Conservation (phyloP, 2,113 vertebrate genomes). For the Taurulus bubalis region DNA sequence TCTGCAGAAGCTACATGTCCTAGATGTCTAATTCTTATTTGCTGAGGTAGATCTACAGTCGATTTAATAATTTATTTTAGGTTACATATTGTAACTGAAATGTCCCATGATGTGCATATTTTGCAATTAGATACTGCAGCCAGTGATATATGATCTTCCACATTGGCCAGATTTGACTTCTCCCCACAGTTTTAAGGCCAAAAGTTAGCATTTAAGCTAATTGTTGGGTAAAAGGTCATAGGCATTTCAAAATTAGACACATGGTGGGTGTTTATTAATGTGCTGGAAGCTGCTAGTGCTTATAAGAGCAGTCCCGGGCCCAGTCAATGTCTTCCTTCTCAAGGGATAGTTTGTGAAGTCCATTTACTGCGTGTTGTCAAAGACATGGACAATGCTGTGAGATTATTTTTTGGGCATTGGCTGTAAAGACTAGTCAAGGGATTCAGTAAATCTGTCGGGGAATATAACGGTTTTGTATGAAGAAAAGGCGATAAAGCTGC, state of each 20-base stretch:
- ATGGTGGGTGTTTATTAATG: slow-evolving; percentile 67
- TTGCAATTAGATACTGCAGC: slow-evolving; percentile 2
- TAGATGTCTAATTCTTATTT: neutral
- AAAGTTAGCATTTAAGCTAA: slow-evolving; percentile 71
- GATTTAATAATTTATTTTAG: neutral
- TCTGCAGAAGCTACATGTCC: no score
- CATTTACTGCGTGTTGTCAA: slow-evolving; percentile 57
- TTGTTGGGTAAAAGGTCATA: slow-evolving; percentile 76
- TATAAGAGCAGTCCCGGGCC: slow-evolving; percentile 46
- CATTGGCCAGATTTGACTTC: slow-evolving; percentile 44
- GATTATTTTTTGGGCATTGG: slow-evolving; percentile 41
- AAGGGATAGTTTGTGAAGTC: slow-evolving; percentile 59
- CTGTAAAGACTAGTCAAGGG: slow-evolving; percentile 49
- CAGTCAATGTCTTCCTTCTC: slow-evolving; percentile 42
- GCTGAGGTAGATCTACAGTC: neutral
- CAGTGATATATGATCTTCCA: slow-evolving; percentile 21
- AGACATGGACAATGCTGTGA: slow-evolving; percentile 54
- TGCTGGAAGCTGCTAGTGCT: slow-evolving; percentile 48
- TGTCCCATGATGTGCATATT: slow-evolving; percentile 12
- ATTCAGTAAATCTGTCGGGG: slow-evolving; percentile 43
- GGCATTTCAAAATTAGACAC: slow-evolving; percentile 71
- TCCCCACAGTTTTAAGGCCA: slow-evolving; percentile 68
- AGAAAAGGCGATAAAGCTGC: slow-evolving; percentile 34
- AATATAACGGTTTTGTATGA: slow-evolving; percentile 42
- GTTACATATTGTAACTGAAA: neutral